Conservation (phyloP, 2,888 invertebrate species). For the Tiphia femorata region DNA sequence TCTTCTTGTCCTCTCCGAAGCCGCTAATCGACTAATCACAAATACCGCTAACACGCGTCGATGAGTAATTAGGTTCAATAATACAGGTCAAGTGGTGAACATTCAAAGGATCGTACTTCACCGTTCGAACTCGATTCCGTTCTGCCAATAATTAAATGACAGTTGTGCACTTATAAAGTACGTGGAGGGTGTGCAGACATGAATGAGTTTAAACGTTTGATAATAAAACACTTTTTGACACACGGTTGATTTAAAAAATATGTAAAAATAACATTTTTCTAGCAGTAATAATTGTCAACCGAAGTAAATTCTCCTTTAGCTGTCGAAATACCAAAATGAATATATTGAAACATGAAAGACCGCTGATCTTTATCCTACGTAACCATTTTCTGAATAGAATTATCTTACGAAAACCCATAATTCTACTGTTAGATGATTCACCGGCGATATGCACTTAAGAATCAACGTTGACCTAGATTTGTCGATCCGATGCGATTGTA, state of each 20-base stretch:
- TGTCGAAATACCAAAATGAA: no score
- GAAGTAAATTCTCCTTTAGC: no score
- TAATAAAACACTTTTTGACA: no score
- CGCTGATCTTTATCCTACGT: no score
- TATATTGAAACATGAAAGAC: no score
- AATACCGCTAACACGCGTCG: slow-evolving; percentile 20
- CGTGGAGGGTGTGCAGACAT: no score
- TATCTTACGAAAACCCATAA: slow-evolving; percentile 8
- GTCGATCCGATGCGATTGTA: slow-evolving; percentile 48
- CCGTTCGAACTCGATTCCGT: slow-evolving; percentile 6
- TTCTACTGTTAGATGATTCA: slow-evolving; percentile 9
- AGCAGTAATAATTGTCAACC: no score
- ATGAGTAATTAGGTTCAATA: slow-evolving; percentile 26
- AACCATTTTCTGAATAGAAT: no score
- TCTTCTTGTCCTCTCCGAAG: slow-evolving; percentile 2
- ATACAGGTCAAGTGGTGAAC: slow-evolving; percentile 22
- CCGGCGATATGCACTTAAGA: not conserved
- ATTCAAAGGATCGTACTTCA: slow-evolving; percentile 26
- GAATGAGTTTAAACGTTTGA: no score
- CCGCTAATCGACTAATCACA: slow-evolving; percentile 17
- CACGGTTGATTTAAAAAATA: no score
- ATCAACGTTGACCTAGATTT: slow-evolving; percentile 48
- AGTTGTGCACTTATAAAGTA: no score
- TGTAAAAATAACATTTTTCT: no score
- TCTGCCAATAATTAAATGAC: not conserved